A percentile compares a stretch with the other conserved stretches of the same genome.
Evolutionary conservation across 1,140 invertebrate species (phyloP).

Genomic region (Kradibia gibbosae): DNA sequence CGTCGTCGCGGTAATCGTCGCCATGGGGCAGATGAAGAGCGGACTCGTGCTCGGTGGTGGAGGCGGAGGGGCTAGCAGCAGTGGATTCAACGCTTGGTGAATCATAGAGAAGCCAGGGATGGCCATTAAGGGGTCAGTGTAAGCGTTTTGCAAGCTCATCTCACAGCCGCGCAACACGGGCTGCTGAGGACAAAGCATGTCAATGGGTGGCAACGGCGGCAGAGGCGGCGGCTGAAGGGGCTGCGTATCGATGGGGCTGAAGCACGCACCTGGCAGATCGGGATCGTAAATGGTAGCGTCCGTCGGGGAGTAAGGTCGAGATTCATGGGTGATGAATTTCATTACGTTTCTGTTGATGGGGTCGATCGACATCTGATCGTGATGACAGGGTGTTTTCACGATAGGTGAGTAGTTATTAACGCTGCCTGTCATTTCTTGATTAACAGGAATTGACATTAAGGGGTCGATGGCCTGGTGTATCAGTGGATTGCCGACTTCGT

Average conservation of each 20-base stretch:
- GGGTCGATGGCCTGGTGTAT: conserved; percentile 42
- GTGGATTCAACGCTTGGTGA: conserved; percentile 31
- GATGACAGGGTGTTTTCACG: neutral
- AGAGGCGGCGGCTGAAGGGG: conserved; percentile 4
- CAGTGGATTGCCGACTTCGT: conserved; percentile 57
- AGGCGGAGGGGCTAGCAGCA: neutral
- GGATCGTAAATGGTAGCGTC: conserved; percentile 55
- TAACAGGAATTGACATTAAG: neutral
- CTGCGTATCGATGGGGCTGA: neutral
- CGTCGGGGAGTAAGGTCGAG: conserved; percentile 61
- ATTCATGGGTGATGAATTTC: conserved; percentile 44
- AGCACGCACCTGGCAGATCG: conserved; percentile 42
- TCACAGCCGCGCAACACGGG: conserved; percentile 17
- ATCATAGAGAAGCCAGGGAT: neutral
- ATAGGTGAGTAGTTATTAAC: conserved; percentile 53
- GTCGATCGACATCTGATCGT: neutral
- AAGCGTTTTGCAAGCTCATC: neutral
- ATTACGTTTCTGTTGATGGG: conserved; percentile 12
- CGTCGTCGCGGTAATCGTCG: neutral
- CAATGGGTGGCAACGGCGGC: conserved; percentile 34
- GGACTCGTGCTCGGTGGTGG: neutral
- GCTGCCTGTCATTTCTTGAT: neutral
- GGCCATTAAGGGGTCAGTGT: conserved; percentile 1
- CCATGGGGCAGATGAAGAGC: neutral
- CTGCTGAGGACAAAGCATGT: conserved; percentile 22